These are phyloP conservation scores for Brachypteracias leptosomus DNA, from an alignment of 2,113 vertebrate genomes.

Conservation along the genomic window DNA sequence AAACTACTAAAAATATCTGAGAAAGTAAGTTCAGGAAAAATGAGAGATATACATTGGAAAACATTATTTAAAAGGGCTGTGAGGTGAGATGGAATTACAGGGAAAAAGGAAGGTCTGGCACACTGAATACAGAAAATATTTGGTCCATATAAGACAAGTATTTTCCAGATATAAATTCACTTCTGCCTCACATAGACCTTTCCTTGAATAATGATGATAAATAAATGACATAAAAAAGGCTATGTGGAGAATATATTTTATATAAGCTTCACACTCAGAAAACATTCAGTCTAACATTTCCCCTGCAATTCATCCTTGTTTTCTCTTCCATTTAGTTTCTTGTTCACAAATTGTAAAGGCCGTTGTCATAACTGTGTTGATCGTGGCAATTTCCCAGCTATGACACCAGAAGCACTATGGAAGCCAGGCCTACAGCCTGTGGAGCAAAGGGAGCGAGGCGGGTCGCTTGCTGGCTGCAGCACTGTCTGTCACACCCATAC, in stretches of 20 bases:
- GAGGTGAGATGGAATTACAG: not conserved
- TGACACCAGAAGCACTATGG: not conserved
- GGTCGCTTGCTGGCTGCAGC: not conserved
- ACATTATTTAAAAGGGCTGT: not conserved
- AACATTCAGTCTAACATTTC: not conserved
- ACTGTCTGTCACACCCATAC: not conserved
- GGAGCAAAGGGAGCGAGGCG: not conserved
- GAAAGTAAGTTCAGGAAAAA: not conserved
- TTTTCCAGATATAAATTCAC: not conserved
- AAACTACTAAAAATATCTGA: not conserved
- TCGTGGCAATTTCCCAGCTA: not conserved
- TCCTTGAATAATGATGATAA: not conserved
- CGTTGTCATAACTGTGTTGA: not conserved
- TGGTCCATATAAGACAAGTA: not conserved
- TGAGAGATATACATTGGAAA: not conserved
- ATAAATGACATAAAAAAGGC: not conserved
- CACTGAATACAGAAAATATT: not conserved
- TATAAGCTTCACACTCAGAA: not conserved
- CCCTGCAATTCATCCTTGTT: not conserved
- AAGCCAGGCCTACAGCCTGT: not conserved
- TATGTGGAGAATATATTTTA: not conserved
- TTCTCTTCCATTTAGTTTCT: not conserved
- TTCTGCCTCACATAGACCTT: not conserved
- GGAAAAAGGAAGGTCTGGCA: not conserved
- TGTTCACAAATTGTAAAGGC: not conserved